These are phyloP conservation scores for Gadopsis marmoratus DNA, from an alignment of 2,797 vertebrate genomes.

Conservation along the genomic window DNA sequence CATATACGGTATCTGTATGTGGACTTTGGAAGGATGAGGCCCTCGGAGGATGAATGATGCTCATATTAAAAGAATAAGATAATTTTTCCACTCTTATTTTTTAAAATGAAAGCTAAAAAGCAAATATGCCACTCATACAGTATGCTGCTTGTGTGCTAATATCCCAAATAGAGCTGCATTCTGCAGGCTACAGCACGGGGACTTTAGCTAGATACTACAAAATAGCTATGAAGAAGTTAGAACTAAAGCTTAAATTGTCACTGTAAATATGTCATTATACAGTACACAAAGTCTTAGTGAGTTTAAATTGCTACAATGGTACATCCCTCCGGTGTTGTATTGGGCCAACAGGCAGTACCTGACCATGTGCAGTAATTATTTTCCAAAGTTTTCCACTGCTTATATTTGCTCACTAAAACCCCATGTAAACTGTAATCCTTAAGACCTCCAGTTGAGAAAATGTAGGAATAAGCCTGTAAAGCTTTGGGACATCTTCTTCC, in stretches of 20 bases:
- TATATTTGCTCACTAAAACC: neutral
- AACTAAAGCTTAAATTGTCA: neutral
- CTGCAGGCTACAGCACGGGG: neutral
- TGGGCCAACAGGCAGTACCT: neutral
- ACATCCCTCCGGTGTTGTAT: neutral
- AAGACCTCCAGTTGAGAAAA: conserved; percentile 22
- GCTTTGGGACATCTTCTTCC: conserved; percentile 1
- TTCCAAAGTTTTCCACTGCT: neutral
- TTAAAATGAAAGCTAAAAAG: neutral
- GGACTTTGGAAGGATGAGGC: neutral
- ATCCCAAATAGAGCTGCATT: neutral
- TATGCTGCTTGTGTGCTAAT: neutral
- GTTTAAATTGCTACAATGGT: neutral
- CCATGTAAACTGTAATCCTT: neutral
- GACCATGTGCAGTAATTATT: neutral
- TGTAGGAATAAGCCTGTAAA: conserved; percentile 14
- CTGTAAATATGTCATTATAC: neutral
- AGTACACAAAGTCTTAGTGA: neutral
- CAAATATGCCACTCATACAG: neutral
- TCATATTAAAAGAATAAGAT: neutral
- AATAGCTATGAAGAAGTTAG: neutral
- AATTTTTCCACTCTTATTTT: neutral
- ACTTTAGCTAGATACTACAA: neutral
- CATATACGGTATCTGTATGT: conserved; percentile 1
- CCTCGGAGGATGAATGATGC: conserved; percentile 13